Conservation (phyloP, 2,888 invertebrate species). For the Xestia xanthographa region DNA sequence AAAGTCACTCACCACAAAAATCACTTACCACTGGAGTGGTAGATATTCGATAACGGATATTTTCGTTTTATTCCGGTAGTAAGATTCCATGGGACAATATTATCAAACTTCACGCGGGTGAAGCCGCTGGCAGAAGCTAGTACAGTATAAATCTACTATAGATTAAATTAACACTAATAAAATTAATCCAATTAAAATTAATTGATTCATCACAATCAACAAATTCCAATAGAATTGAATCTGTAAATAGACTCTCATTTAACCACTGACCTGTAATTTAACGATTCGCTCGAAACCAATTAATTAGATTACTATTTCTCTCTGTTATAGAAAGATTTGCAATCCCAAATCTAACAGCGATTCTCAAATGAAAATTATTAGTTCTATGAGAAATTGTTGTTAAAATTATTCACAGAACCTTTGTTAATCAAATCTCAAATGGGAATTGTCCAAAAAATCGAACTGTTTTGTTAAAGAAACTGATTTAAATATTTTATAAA, state of each 20-base stretch:
- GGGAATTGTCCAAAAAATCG: background rate
- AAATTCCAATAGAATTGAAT: background rate
- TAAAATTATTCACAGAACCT: background rate
- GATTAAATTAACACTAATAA: background rate
- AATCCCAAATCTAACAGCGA: background rate
- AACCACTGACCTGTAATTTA: background rate
- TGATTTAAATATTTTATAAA: background rate
- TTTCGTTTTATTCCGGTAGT: too few species aligned
- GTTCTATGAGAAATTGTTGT: background rate
- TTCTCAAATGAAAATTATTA: background rate
- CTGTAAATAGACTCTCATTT: slow-evolving; percentile 13
- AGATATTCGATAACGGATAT: too few species aligned
- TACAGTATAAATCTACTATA: background rate
- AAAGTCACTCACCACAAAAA: too few species aligned
- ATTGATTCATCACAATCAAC: slow-evolving; percentile 10
- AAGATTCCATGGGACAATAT: too few species aligned
- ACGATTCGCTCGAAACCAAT: slow-evolving; percentile 24
- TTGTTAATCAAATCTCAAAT: background rate
- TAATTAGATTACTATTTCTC: background rate
- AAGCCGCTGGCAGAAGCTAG: too few species aligned
- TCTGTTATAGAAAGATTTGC: slow-evolving; percentile 1
- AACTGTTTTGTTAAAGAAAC: background rate
- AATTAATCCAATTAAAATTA: background rate
- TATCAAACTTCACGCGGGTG: too few species aligned
- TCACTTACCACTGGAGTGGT: too few species aligned